A percentile compares a stretch with the other conserved stretches of the same genome.
phyloP scores from a whole-genome alignment of 2,888 invertebrate species.

The Amorpha juglandis region DNA sequence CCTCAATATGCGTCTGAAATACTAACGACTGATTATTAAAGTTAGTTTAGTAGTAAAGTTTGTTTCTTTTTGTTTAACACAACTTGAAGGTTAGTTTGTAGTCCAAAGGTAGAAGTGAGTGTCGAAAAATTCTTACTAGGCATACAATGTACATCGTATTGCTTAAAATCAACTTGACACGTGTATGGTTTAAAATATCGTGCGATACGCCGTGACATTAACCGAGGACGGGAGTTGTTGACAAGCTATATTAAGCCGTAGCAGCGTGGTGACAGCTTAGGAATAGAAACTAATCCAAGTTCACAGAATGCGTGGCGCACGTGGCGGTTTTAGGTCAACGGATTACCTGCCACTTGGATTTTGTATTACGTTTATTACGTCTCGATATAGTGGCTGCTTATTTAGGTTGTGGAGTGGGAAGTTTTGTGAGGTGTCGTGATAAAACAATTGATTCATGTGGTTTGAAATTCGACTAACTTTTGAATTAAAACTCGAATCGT shows the following conservation, averaged over 20 bases:
- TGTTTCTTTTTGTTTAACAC: not conserved
- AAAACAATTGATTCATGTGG: too few relatives aligned
- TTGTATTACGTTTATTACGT: conserved; percentile 2
- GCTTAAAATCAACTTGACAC: too few relatives aligned
- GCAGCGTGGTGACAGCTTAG: conserved; percentile 19
- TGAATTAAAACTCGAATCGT: too few relatives aligned
- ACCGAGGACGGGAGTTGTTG: conserved; percentile 26
- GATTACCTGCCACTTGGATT: conserved; percentile 12
- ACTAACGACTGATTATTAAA: conserved; percentile 2
- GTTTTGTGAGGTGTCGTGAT: too few relatives aligned
- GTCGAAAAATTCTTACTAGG: not conserved
- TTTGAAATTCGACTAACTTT: too few relatives aligned
- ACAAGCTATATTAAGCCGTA: conserved; percentile 23
- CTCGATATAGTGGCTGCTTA: not conserved
- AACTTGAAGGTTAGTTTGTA: not conserved
- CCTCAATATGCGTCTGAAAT: not conserved
- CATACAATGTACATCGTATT: too few relatives aligned
- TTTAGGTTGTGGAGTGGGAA: not conserved
- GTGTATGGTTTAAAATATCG: not conserved
- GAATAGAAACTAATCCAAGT: conserved; percentile 27
- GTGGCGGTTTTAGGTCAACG: conserved; percentile 18
- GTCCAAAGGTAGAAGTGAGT: not conserved
- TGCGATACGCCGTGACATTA: conserved; percentile 21
- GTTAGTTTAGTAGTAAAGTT: not conserved
- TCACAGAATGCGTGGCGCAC: conserved; percentile 14